Evolutionary conservation across 2,888 invertebrate species (phyloP).

Genomic region (Hololepta plana): DNA sequence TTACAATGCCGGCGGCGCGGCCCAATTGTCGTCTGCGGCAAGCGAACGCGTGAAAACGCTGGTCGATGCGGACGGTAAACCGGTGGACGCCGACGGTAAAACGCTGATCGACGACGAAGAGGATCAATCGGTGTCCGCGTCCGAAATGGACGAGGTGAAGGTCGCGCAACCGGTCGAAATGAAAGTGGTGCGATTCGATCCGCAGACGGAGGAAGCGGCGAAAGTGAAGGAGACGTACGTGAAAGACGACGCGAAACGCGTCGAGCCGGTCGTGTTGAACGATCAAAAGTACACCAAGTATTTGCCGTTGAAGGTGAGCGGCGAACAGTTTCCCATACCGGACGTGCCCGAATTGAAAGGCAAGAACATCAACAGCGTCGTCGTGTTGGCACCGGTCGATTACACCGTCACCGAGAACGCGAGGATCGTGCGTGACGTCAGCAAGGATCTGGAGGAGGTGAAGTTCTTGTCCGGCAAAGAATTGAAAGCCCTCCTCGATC

Average conservation of each 20-base stretch:
- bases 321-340: conserved; percentile 69
- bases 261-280: conserved; percentile 56
- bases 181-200: conserved; percentile 71
- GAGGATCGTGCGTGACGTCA: conserved; percentile 35
- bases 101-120: conserved; percentile 18
- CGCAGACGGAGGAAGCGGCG: conserved; percentile 52
- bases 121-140: conserved; percentile 37
- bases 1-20: conserved; percentile 65
- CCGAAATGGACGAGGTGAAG: conserved; percentile 28
- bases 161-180: conserved; percentile 45
- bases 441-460: conserved; percentile 44
- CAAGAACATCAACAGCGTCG: conserved; percentile 66
- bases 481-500: conserved; percentile 54
- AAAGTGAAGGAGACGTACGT: conserved; percentile 54
- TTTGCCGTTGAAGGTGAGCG: conserved; percentile 67
- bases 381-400: conserved; percentile 68
- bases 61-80: conserved; percentile 43
- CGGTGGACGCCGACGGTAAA: conserved; percentile 29
- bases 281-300: conserved; percentile 67
- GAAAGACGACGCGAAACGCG: conserved; percentile 48
- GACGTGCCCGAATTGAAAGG: conserved; percentile 57
- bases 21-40: conserved; percentile 39
- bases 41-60: conserved; percentile 52
- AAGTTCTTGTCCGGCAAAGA: conserved; percentile 57
- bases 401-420: conserved; percentile 36